Evolutionary conservation across 2,888 invertebrate genomes (phyloP).

Genomic region (Omphaloscelis lunosa): DNA sequence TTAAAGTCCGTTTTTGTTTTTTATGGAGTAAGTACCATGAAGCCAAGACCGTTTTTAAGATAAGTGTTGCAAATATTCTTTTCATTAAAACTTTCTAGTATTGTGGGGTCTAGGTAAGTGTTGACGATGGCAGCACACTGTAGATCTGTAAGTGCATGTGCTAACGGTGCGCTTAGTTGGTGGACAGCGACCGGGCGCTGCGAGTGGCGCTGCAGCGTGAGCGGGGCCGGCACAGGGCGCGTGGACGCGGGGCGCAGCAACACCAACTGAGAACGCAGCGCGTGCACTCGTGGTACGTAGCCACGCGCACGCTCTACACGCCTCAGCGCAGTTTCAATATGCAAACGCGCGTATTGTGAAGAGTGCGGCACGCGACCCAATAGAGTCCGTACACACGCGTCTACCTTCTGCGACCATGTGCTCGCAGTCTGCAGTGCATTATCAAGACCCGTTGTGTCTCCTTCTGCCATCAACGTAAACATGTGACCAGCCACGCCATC

Average conservation of each 20-base stretch:
- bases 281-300: constrained; percentile 54
- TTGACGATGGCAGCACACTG: constrained; percentile 73
- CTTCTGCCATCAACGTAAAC: constrained; percentile 71
- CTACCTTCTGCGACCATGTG: constrained; percentile 70
- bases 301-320: constrained; percentile 64
- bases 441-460: constrained; percentile 51
- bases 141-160: constrained; percentile 68
- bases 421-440: constrained; percentile 39
- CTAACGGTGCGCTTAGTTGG: constrained; percentile 66
- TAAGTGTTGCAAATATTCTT: constrained; percentile 73
- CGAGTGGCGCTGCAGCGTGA: constrained; percentile 67
- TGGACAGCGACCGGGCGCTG: constrained; percentile 65
- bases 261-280: constrained; percentile 72
- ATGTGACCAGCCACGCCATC: constrained; percentile 76
- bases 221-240: background rate
- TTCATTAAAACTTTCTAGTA: constrained; percentile 66
- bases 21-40: too few relatives aligned
- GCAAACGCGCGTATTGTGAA: constrained; percentile 75
- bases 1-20: background rate
- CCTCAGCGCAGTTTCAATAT: constrained; percentile 70
- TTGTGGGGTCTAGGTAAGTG: constrained; percentile 63
- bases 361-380: constrained; percentile 76
- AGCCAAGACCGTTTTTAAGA: background rate
- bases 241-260: constrained; percentile 63
- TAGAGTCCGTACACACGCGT: constrained; percentile 70